phyloP scores from a whole-genome alignment of 2,113 vertebrate genomes.

The Kobus ellipsiprymnus region DNA sequence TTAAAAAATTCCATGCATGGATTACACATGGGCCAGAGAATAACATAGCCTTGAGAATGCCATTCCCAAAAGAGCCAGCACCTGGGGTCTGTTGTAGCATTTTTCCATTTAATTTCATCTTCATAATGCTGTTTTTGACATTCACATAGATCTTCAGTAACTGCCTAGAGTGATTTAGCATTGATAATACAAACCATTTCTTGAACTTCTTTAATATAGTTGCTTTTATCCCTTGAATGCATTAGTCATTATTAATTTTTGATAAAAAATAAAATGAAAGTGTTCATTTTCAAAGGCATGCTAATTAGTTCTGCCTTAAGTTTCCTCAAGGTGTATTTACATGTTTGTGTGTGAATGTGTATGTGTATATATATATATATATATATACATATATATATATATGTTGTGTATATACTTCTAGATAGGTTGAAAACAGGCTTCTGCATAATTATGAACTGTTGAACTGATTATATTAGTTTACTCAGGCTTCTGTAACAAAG shows the following conservation, averaged over 20 bases:
- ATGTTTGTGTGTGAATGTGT: not conserved
- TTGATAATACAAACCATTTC: not conserved
- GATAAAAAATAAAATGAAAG: not conserved
- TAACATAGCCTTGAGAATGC: not conserved
- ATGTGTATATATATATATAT: no score
- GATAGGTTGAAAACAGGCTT: not conserved
- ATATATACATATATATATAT: not conserved
- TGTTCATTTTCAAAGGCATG: not conserved
- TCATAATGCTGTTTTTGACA: not conserved
- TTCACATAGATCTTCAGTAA: not conserved
- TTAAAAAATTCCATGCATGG: not conserved
- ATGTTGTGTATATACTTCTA: not conserved
- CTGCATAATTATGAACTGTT: not conserved
- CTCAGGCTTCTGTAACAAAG: not conserved
- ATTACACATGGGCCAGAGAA: not conserved
- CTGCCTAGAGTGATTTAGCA: not conserved
- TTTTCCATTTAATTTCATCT: not conserved
- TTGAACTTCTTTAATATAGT: not conserved
- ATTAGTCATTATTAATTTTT: not conserved
- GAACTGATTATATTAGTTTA: not conserved
- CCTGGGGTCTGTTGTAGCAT: not conserved
- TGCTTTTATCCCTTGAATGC: not conserved
- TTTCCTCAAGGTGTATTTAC: not conserved
- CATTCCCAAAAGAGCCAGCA: not conserved
- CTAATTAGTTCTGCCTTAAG: not conserved